These are phyloP conservation scores for Biston stratarius DNA, from an alignment of 2,888 invertebrate genomes.

Conservation along the genomic window DNA sequence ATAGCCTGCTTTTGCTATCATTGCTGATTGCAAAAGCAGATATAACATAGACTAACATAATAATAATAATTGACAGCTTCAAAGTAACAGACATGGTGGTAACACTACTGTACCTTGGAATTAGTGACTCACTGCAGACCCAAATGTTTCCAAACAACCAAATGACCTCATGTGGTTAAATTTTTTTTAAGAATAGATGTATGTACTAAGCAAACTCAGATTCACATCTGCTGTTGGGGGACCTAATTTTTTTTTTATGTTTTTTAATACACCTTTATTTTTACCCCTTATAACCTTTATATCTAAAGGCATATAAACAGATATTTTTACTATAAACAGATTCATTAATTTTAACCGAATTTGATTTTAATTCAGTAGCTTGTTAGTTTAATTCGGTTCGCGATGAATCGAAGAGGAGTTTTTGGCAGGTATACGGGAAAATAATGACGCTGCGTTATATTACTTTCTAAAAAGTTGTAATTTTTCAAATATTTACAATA, in stretches of 20 bases:
- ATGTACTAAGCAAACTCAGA: constrained; percentile 53
- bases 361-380: no score
- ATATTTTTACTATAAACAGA: neutral
- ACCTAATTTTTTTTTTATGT: constrained; percentile 30
- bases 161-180: constrained; percentile 69
- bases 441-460: no score
- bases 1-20: no score
- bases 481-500: no score
- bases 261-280: constrained; percentile 21
- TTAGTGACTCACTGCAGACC: constrained; percentile 49
- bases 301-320: no score
- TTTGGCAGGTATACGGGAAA: no score
- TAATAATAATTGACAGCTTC: neutral
- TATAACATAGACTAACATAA: no score
- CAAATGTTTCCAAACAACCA: constrained; percentile 62
- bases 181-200: constrained; percentile 58
- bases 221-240: constrained; percentile 29
- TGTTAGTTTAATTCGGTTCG: no score
- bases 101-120: constrained; percentile 47
- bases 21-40: no score
- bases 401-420: no score
- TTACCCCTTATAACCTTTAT: constrained; percentile 10
- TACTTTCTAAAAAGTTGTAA: no score
- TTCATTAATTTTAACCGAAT: neutral
- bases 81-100: constrained; percentile 13